These are phyloP conservation scores for Gouania willdenowi DNA, from an alignment of 2,797 vertebrate genomes.

Conservation along the genomic window DNA sequence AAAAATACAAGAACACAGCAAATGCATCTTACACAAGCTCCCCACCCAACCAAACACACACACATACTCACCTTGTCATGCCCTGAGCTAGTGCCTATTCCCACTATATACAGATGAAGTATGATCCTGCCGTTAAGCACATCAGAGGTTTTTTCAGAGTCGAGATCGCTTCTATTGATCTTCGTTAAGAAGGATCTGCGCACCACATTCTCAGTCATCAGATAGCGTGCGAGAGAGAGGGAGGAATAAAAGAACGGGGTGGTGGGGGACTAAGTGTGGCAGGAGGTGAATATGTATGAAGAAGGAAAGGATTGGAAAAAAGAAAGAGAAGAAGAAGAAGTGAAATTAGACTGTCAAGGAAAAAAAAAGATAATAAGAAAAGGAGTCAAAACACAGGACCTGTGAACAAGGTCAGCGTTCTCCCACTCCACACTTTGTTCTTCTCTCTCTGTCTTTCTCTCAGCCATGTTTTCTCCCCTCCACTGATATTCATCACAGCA, in stretches of 20 bases:
- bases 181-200: conserved; percentile 69
- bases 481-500: conserved; percentile 86
- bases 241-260: conserved; percentile 8
- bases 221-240: conserved; percentile 16
- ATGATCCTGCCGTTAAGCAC: conserved; percentile 41
- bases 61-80: conserved; percentile 20
- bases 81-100: conserved; percentile 27
- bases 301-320: conserved; percentile 16
- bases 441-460: conserved; percentile 40
- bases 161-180: conserved; percentile 79
- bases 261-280: conserved; percentile 12
- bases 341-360: conserved; percentile 19
- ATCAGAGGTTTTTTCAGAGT: conserved; percentile 68
- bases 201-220: conserved; percentile 21
- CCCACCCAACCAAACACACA: background rate
- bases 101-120: conserved; percentile 45
- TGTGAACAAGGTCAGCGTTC: conserved; percentile 80
- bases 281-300: conserved; percentile 39
- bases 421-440: conserved; percentile 47
- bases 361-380: conserved; percentile 36
- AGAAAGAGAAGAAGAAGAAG: conserved; percentile 11
- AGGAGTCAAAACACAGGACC: conserved; percentile 29
- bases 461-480: conserved; percentile 35
- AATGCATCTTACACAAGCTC: no score
- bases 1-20: no score